Conservation (phyloP, 2,888 invertebrate genomes). For the Gnatocerus cornutus region DNA sequence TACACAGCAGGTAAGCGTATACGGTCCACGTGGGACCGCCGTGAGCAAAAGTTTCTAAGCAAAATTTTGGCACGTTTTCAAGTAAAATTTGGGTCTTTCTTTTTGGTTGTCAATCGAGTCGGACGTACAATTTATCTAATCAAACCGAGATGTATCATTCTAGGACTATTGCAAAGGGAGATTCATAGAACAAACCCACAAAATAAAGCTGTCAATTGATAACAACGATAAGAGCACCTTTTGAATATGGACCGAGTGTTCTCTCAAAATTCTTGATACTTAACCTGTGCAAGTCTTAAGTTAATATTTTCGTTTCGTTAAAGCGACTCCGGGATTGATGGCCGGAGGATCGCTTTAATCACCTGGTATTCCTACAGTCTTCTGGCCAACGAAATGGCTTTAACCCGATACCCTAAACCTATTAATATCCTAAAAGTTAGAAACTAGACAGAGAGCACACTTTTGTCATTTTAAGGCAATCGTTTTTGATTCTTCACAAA, state of each 20-base stretch:
- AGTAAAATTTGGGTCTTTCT: slow-evolving; percentile 43
- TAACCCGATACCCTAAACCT: slow-evolving; percentile 56
- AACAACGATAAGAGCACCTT: slow-evolving; percentile 60
- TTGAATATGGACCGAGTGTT: slow-evolving; percentile 63
- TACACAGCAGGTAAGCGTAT: slow-evolving; percentile 72
- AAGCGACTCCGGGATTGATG: slow-evolving; percentile 44
- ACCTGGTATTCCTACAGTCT: slow-evolving; percentile 71
- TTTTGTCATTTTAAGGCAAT: slow-evolving; percentile 65
- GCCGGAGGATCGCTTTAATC: slow-evolving; percentile 60
- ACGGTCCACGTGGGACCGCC: slow-evolving; percentile 64
- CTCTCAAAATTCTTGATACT: slow-evolving; percentile 54
- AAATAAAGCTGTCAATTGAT: slow-evolving; percentile 41
- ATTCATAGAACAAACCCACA: slow-evolving; percentile 45
- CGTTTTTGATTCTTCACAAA: slow-evolving; percentile 50
- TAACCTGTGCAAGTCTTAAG: slow-evolving; percentile 64
- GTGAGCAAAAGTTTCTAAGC: slow-evolving; percentile 70
- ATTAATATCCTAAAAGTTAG: slow-evolving; percentile 56
- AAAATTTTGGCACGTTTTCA: slow-evolving; percentile 69
- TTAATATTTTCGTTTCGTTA: slow-evolving; percentile 53
- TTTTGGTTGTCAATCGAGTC: slow-evolving; percentile 36
- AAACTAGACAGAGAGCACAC: slow-evolving; percentile 64
- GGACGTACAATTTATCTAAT: slow-evolving; percentile 25
- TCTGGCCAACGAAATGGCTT: slow-evolving; percentile 57
- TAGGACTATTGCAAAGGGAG: slow-evolving; percentile 46
- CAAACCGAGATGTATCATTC: slow-evolving; percentile 38